Evolutionary conservation across 2,113 vertebrate genomes (phyloP).

Genomic region (Thamnophis sirtalis): DNA sequence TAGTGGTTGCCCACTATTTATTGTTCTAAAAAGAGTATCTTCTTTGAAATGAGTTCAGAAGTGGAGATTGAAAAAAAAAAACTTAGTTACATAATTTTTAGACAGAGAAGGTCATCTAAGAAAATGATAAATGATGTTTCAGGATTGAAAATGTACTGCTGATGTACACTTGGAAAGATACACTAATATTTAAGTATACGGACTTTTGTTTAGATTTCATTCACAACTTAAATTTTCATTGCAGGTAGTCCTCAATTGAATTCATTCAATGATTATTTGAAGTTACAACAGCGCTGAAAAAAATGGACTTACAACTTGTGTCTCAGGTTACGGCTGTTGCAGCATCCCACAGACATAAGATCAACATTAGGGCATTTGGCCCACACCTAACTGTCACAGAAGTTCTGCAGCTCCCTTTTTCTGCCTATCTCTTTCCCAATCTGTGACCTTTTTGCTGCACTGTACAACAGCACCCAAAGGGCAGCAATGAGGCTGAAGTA

Average conservation of each 20-base stretch:
- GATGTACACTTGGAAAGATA: background rate
- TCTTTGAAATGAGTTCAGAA: background rate
- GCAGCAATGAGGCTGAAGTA: background rate
- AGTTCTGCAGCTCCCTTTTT: background rate
- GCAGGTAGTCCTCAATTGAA: background rate
- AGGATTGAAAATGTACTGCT: background rate
- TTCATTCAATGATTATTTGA: background rate
- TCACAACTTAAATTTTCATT: background rate
- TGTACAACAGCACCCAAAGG: background rate
- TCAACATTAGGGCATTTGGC: background rate
- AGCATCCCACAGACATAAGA: background rate
- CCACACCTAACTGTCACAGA: background rate
- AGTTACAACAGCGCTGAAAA: background rate
- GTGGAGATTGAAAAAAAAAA: background rate
- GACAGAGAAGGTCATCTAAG: background rate
- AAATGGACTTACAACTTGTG: background rate
- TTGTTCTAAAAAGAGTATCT: background rate
- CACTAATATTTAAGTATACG: background rate
- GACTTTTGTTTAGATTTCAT: background rate
- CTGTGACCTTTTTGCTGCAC: background rate
- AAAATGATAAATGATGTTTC: background rate
- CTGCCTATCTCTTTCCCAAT: background rate
- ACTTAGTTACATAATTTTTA: background rate
- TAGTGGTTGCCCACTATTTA: background rate
- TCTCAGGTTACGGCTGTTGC: background rate